Evolutionary conservation across 1,140 invertebrate species (phyloP), one percentile per base, ranked within the genome.

Genomic region (Phymastichus coffea): DNA sequence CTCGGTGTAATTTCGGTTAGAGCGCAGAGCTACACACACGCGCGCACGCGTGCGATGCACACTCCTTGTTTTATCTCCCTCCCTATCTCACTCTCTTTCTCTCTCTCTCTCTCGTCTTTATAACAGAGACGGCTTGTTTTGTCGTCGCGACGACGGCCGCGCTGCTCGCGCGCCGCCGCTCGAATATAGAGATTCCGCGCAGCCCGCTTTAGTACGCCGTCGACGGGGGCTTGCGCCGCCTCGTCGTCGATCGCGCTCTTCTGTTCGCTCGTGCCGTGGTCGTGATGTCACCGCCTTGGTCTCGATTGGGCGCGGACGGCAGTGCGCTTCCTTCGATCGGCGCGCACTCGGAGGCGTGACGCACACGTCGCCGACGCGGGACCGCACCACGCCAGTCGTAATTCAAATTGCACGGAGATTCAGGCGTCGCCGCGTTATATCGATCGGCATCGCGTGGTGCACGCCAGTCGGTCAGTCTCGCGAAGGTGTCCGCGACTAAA

Each of bases 171-270:
- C 8, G 3, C 2, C 2, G 22, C 14, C 20, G 22, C 2, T 40
- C 54, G 44, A 47, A 57, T 57, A 57, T 57, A 57, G 33, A 46
- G n/a, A n/a, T n/a, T n/a, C n/a, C n/a, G n/a, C n/a, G 14, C 41
- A 37, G 12, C 33, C 30, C 33, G 41, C 35, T 30, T 22, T 38
- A 57, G 54, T 57, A 33, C 30, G 43, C 30, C 43, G 54, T 28
- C 44, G 54, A 38, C 54, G 44, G 33, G 14, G n/a, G n/a, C n/a
- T n/a, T n/a, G n/a, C n/a, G n/a, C 44, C 17, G 44, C 33, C 10
- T 38, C 25, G n/a, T 7, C 17, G 22, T 10, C 41, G 41, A 14
- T 14, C 41, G 41, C 22, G 7, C 17, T 14, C 3, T 14, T 17
- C 20, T 10, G 20, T 17, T 15, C 40, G 40, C 23, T 20, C 40